A percentile compares a stretch with the other conserved stretches of the same genome.
These are phyloP conservation scores for Teinopalpus imperialis DNA, from an alignment of 2,888 invertebrate genomes.

Conservation along the genomic window DNA sequence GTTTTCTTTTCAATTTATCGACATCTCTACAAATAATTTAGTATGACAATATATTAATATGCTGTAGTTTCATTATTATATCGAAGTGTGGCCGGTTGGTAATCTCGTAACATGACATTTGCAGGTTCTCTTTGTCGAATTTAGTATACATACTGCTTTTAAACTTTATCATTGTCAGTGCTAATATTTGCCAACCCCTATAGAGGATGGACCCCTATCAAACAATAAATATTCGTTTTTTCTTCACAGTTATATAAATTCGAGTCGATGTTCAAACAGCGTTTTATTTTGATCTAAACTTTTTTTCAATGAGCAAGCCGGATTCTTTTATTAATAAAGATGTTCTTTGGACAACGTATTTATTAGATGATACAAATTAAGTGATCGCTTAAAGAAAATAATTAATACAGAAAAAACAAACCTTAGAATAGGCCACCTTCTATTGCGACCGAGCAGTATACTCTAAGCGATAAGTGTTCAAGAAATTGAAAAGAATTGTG, in stretches of 20 bases:
- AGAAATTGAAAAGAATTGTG: constrained; percentile 67
- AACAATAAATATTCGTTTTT: constrained; percentile 1
- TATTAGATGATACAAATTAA: constrained; percentile 5
- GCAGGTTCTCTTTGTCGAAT: constrained; percentile 48
- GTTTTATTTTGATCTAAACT: too few species aligned
- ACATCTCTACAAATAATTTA: too few species aligned
- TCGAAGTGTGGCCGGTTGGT: constrained; percentile 39
- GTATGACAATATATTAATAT: too few species aligned
- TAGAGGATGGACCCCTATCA: background rate
- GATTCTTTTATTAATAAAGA: too few species aligned
- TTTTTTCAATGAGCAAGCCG: too few species aligned
- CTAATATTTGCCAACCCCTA: constrained; percentile 50
- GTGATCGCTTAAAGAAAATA: constrained; percentile 2
- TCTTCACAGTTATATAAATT: background rate
- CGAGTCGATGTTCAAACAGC: too few species aligned
- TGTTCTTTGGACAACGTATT: too few species aligned
- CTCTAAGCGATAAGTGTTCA: constrained; percentile 47
- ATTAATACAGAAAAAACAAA: constrained; percentile 2
- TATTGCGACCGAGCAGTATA: constrained; percentile 5
- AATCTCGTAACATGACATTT: constrained; percentile 48
- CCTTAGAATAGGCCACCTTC: constrained; percentile 10
- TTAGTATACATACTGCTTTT: constrained; percentile 43
- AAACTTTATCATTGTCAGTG: constrained; percentile 47
- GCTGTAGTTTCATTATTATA: background rate
- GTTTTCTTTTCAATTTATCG: too few species aligned